Evolutionary conservation across 1,140 invertebrate species (phyloP), one percentile per base, ranked within the genome.

Genomic region (Heliconius melpomene): DNA sequence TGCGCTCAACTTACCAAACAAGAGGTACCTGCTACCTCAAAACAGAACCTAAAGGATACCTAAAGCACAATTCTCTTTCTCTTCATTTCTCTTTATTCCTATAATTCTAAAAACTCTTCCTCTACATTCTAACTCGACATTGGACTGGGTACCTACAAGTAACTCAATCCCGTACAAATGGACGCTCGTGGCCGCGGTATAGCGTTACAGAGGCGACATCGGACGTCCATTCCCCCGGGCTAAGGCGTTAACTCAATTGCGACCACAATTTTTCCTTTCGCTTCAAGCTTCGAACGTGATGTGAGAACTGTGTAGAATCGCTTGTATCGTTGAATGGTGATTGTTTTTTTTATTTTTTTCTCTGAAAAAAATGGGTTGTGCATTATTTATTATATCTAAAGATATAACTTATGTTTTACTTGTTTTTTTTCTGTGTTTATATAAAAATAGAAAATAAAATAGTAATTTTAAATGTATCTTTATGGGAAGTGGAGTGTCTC

Each of bases 191-290:
- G 82, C 76, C 74, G 72, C 81, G 80, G 79, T 82, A 82, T 85
- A 82, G 82, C 81, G 81, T 86, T 86, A 86, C 84, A 78, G 79
- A 83, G 81, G 79, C 84, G 82, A 86, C 85, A 85, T 79, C 79
- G 82, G 79, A 84, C 78, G 80, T 77, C 84, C 85, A 84, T 85
- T 85, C 82, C 82, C 82, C 77, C 54, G 40, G 79, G 79, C 70
- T 75, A 79, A 82, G 74, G 84, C 82, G 83, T 78, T 84, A 87
- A 87, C 84, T 87, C 84, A 87, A 87, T 87, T 82, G 85, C 79
- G 73, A 70, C 79, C 77, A 77, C 75, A 80, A 85, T 87, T 87
- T 85, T 85, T 84, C 85, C 83, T 82, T 81, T 74, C 78, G 72
- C 46, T 72, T 74, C 57, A 32, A 75, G 29, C 38, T 52, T 16